Conservation (phyloP, 2,888 invertebrate species). For the Phyllotreta cruciferae region DNA sequence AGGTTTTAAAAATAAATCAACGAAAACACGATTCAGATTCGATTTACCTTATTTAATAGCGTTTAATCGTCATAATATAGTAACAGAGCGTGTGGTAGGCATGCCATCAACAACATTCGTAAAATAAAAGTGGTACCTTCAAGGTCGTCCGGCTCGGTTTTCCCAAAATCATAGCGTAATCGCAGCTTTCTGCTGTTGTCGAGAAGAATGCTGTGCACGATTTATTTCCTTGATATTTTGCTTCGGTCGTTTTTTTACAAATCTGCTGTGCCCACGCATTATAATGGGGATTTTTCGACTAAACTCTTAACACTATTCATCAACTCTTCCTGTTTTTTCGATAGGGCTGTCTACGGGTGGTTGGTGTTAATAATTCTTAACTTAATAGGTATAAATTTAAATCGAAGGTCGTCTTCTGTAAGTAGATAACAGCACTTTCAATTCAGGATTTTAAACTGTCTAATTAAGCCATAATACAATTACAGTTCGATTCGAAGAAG, state of each 20-base stretch:
- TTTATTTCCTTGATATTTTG: constrained; percentile 33
- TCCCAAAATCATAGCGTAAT: constrained; percentile 48
- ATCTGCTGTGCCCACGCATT: not conserved
- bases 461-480: constrained; percentile 3
- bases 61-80: not conserved
- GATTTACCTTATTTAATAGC: not conserved
- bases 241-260: constrained; percentile 21
- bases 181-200: constrained; percentile 33
- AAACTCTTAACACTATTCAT: too few species aligned
- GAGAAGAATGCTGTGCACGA: constrained; percentile 34
- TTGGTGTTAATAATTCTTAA: too few species aligned
- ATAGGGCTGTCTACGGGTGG: too few species aligned
- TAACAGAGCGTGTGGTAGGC: not conserved
- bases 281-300: too few species aligned
- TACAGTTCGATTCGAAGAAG: constrained; percentile 10
- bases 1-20: too few species aligned
- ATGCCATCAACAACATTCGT: not conserved
- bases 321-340: too few species aligned
- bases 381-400: too few species aligned
- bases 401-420: too few species aligned
- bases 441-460: too few species aligned
- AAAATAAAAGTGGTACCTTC: constrained; percentile 35
- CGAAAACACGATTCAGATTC: not conserved
- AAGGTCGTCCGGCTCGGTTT: constrained; percentile 45
- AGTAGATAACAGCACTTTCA: too few species aligned